A percentile compares a stretch with the other conserved stretches of the same genome.
Evolutionary conservation across 2,797 vertebrate genomes (phyloP).

Genomic region (Notoglanidium macrostoma): DNA sequence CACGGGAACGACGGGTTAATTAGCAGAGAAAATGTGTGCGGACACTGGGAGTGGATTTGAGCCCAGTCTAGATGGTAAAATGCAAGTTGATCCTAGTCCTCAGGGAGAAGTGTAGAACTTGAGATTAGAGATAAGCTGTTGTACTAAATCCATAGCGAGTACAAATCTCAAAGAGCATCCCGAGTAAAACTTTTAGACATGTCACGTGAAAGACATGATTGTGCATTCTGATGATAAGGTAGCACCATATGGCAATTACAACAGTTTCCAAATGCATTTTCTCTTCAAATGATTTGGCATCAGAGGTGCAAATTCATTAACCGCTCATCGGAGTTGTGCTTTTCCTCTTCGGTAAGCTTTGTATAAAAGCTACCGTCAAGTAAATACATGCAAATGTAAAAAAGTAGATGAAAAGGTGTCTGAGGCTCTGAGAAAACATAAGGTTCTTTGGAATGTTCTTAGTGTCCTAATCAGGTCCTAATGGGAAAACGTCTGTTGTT

Average conservation of each 20-base stretch:
- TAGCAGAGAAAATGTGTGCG: conserved; percentile 61
- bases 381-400: neutral
- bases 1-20: conserved; percentile 65
- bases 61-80: conserved; percentile 14
- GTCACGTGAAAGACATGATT: neutral
- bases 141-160: neutral
- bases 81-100: conserved; percentile 35
- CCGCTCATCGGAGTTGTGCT: neutral
- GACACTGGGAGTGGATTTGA: conserved; percentile 59
- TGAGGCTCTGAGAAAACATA: neutral
- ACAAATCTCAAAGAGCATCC: neutral
- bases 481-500: neutral
- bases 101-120: neutral
- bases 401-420: neutral
- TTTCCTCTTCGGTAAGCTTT: neutral
- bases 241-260: neutral
- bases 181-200: too few relatives aligned
- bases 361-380: neutral
- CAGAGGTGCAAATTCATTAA: neutral
- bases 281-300: neutral
- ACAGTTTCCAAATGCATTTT: neutral
- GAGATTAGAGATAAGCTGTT: conserved; percentile 1
- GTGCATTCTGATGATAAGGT: neutral
- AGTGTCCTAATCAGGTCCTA: neutral
- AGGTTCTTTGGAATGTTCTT: neutral